These are phyloP conservation scores for Channa striata DNA, from an alignment of 2,797 vertebrate genomes.

Conservation along the genomic window DNA sequence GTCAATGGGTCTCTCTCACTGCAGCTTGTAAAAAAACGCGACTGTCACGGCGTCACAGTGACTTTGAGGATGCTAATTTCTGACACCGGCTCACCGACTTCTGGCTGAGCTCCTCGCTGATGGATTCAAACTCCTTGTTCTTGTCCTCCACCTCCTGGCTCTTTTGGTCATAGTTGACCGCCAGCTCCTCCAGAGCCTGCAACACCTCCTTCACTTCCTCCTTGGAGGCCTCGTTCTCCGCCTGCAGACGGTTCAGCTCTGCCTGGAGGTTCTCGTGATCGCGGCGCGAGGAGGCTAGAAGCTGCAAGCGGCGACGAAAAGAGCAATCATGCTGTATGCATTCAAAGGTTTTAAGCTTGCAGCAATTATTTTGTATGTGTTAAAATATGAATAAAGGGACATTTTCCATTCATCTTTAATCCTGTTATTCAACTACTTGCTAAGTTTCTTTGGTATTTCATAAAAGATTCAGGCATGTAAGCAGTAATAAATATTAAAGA, in stretches of 20 bases:
- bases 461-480: too few species aligned
- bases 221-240: conserved; percentile 97
- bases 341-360: not conserved
- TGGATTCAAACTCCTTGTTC: conserved; percentile 93
- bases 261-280: conserved; percentile 96
- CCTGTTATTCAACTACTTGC: not conserved
- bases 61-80: not conserved
- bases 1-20: too few species aligned
- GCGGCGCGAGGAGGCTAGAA: conserved; percentile 92
- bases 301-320: conserved; percentile 74
- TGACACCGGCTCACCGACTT: conserved; percentile 88
- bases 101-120: conserved; percentile 95
- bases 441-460: not conserved
- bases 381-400: not conserved
- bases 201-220: conserved; percentile 98
- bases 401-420: not conserved
- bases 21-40: conserved; percentile 2
- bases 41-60: not conserved
- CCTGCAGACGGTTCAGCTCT: conserved; percentile 94
- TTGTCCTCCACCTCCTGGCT: conserved; percentile 99
- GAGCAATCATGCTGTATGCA: not conserved
- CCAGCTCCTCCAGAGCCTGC: conserved; percentile 95
- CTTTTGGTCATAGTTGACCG: conserved; percentile 98
- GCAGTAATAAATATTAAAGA: too few species aligned
- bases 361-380: not conserved